These are phyloP conservation scores for Eurois occulta DNA, from an alignment of 2,888 invertebrate species.

Conservation along the genomic window DNA sequence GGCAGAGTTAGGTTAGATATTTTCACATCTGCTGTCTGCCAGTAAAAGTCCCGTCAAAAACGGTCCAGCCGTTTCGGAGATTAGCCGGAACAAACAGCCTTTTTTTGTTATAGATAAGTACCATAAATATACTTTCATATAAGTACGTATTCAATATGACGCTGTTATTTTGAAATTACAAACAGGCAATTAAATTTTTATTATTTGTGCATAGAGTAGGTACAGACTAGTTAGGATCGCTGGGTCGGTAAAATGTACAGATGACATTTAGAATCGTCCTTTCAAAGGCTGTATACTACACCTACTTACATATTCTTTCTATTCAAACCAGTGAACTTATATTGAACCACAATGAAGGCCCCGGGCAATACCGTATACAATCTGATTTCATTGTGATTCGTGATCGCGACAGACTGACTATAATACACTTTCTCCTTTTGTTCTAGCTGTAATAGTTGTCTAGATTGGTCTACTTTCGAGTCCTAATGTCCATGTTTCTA, in stretches of 20 bases:
- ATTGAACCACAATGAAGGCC: slow-evolving; percentile 36
- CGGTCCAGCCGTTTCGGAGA: too few species aligned
- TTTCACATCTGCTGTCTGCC: too few species aligned
- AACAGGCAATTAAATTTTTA: too few species aligned
- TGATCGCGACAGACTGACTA: background rate
- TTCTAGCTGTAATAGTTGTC: slow-evolving; percentile 21
- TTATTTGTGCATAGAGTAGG: too few species aligned
- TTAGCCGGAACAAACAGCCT: too few species aligned
- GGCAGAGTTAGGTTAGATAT: too few species aligned
- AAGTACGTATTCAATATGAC: too few species aligned
- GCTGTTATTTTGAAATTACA: too few species aligned
- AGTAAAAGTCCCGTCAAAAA: too few species aligned
- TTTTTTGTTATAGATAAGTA: too few species aligned
- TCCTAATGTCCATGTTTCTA: slow-evolving; percentile 39
- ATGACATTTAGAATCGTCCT: slow-evolving; percentile 29
- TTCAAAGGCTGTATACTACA: background rate
- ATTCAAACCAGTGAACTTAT: slow-evolving; percentile 2
- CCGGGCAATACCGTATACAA: slow-evolving; percentile 5
- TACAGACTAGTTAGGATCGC: background rate
- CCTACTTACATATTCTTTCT: slow-evolving; percentile 12
- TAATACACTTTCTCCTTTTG: slow-evolving; percentile 44
- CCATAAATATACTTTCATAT: too few species aligned
- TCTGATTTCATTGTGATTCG: slow-evolving; percentile 44
- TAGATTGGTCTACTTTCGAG: slow-evolving; percentile 51
- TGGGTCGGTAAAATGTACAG: background rate